Conservation (phyloP, 2,888 invertebrate genomes). For the Andricus curvator region DNA sequence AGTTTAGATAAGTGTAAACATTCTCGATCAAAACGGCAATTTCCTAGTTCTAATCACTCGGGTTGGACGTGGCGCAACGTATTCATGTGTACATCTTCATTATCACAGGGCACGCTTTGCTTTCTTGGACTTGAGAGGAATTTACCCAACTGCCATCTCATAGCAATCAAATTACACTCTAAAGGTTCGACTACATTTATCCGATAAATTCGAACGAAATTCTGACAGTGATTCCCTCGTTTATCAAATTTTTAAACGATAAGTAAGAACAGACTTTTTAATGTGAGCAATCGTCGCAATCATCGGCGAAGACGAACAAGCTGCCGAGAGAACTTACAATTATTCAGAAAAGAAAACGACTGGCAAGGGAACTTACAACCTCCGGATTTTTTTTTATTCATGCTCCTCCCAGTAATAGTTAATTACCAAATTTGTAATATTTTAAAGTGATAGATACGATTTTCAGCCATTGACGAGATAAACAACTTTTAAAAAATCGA, state of each 20-base stretch:
- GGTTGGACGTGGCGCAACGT: constrained; percentile 33
- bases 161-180: constrained; percentile 37
- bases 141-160: constrained; percentile 29
- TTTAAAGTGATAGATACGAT: no score
- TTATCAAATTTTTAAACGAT: constrained; percentile 15
- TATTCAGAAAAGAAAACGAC: background rate
- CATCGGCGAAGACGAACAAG: background rate
- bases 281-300: constrained; percentile 19
- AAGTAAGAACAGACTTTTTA: constrained; percentile 24
- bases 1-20: constrained; percentile 18
- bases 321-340: constrained; percentile 2
- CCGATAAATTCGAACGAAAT: background rate
- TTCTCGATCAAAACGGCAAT: constrained; percentile 24
- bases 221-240: background rate
- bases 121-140: constrained; percentile 50
- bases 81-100: constrained; percentile 53
- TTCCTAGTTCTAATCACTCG: constrained; percentile 30
- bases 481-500: no score
- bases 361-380: no score
- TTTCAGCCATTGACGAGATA: no score
- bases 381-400: no score
- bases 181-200: constrained; percentile 31
- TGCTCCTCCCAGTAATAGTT: no score
- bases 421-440: no score
- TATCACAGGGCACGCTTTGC: constrained; percentile 64